Evolutionary conservation across 2,888 invertebrate species (phyloP), one percentile per base, ranked within the genome.

Genomic region (Synergus japonicus): DNA sequence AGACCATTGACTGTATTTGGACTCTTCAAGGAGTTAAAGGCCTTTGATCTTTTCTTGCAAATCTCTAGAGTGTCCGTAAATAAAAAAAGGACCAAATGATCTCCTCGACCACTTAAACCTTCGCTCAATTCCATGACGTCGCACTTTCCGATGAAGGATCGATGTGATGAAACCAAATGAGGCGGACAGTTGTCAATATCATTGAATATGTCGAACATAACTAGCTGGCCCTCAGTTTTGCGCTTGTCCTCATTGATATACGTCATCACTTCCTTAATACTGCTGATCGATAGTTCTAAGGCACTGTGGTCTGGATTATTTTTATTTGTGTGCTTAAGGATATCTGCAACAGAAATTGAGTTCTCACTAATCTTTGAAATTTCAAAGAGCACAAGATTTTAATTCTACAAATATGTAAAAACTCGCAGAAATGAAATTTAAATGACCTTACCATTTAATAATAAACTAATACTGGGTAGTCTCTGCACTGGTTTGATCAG

Each of bases 141-240:
- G 88, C 97, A 96, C 88, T 96, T 96, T 44, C 96, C 95, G 80
- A 98, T 95, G 91, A 98, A 98, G 87, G 95, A 96, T 78, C 98
- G 95, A 93, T 98, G 98, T 8, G 98, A 98, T 9, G 98, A 98
- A 63, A 98, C 96, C 85, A 99, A 94, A 91, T 98, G 97, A 0
- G 98, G 96, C 84, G 99, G 99, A 92, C 98, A 99, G 92, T 98
- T 97, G 91, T 99, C 99, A 89, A 99, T 99, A 91, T 99, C 98
- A 92, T 99, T 98, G 93, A 98, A 97, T 85, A 99, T 97, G 93
- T 98, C 98, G 93, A 99, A 98, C 95, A 99, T 97, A 86, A 97
- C 97, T 91, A 98, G 95, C 92, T 98, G 97, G 15, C 97, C 97
- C 93, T 99, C 99, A 0, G 98, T 98, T 93, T 97, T 97, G 88